Base-by-base conservation (phyloP, 2,113 vertebrate genomes). In the Boleophthalmus pectinirostris region DNA sequence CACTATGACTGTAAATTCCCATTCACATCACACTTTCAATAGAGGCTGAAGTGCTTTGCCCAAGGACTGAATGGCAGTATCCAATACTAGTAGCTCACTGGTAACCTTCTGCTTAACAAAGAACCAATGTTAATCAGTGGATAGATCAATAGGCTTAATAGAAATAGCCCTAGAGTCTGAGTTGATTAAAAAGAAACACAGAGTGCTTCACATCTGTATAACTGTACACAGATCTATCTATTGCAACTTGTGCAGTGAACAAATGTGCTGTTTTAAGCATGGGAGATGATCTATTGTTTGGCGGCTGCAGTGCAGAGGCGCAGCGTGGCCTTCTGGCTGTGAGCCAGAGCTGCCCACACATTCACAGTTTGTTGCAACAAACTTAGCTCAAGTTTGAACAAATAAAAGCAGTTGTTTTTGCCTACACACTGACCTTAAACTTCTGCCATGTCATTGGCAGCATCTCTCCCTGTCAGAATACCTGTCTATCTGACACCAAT, bases 311-410 rank as follows among this genome's bases (percentile, higher is more conserved):
- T 70, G 60, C 72, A 38, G 69, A 77, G 63, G 56, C 77, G 65
- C 74, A 70, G 25, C 43, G 47, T 74, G 85, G 75, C 74, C 85
- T 75, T 75, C 76, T 78, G 84, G 83, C 80, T 49, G 64, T 25
- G 73, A 78, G 80, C 79, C 82, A 85, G 69, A 77, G 66, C 85
- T 82, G 82, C 86, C 85, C 80, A 86, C 87, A 74, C 83, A 83
- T 58, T 58, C 69, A 74, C 77, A 77, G 60, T n/a, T 66, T 67
- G 66, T 60, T 72, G 77, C 66, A 64, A 66, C 68, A 64, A 86
- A 82, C 78, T 73, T 75, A 64, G 68, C 69, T 54, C 58, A 80
- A 82, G 72, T 88, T 85, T 74, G 63, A 49, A 75, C 68, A 12
- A 72, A 47, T 23, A 66, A 74, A 76, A 77, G 67, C 51, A 61